These are phyloP conservation scores for Leguminivora glycinivorella DNA, from an alignment of 1,140 invertebrate genomes.

Conservation along the genomic window DNA sequence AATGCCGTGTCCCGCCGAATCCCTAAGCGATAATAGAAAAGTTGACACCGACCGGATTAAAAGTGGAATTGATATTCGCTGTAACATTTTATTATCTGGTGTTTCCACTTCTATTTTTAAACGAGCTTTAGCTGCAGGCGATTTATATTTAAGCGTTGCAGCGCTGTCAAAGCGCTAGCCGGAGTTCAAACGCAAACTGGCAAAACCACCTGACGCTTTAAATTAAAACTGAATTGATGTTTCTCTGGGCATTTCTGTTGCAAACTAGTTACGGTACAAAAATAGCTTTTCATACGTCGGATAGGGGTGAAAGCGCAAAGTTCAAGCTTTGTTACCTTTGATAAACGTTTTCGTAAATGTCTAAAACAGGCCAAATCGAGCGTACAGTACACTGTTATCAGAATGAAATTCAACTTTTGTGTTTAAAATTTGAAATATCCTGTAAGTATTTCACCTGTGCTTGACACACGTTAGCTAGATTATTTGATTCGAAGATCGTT, in stretches of 20 bases:
- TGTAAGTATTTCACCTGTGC: no score
- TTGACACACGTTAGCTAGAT: no score
- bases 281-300: neutral
- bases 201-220: constrained; percentile 16
- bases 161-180: constrained; percentile 3
- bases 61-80: constrained; percentile 21
- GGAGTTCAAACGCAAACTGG: constrained; percentile 3
- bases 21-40: constrained; percentile 2
- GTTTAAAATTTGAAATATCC: no score
- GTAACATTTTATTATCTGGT: constrained; percentile 22
- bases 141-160: constrained; percentile 14
- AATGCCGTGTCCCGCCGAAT: neutral
- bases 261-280: neutral
- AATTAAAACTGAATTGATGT: constrained; percentile 18
- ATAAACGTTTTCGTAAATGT: neutral
- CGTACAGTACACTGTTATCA: no score
- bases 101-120: constrained; percentile 24
- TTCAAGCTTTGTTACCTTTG: neutral
- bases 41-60: constrained; percentile 19
- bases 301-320: neutral
- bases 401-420: no score
- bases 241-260: neutral
- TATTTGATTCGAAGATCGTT: no score
- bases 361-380: neutral
- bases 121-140: constrained; percentile 11